These are phyloP conservation scores for Drosophila nigrodunni DNA, from an alignment of 1,140 invertebrate genomes.

Conservation along the genomic window DNA sequence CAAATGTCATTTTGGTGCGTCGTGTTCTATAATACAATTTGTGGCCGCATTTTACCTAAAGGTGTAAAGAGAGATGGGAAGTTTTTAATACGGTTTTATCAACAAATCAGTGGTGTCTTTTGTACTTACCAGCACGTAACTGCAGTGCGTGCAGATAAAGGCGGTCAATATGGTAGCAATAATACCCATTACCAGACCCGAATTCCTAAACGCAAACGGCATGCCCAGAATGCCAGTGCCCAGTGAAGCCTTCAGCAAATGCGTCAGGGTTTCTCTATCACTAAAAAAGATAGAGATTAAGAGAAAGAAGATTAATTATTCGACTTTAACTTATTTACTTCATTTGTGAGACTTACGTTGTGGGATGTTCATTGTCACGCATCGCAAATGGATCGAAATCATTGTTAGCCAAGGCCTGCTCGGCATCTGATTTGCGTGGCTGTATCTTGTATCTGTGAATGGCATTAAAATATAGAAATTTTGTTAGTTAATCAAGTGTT, in stretches of 20 bases:
- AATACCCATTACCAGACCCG: conserved; percentile 91
- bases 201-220: conserved; percentile 92
- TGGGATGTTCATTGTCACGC: conserved; percentile 90
- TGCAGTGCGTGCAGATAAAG: conserved; percentile 93
- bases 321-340: conserved; percentile 18
- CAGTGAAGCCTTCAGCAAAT: conserved; percentile 94
- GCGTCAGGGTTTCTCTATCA: conserved; percentile 93
- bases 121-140: conserved; percentile 91
- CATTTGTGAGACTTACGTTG: conserved; percentile 88
- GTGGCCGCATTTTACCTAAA: conserved; percentile 92
- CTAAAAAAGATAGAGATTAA: conserved; percentile 85
- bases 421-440: conserved; percentile 85
- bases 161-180: conserved; percentile 92
- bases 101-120: no score
- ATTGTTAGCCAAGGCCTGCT: conserved; percentile 85
- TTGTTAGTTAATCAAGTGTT: neutral
- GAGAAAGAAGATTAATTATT: conserved; percentile 19
- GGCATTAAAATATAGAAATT: neutral
- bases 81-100: neutral
- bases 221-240: conserved; percentile 97
- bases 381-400: conserved; percentile 91
- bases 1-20: conserved; percentile 90
- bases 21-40: conserved; percentile 89
- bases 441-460: conserved; percentile 88
- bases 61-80: conserved; percentile 25